These are phyloP conservation scores for Pristionchus mayeri DNA, from an alignment of 2,888 invertebrate genomes.

Conservation along the genomic window DNA sequence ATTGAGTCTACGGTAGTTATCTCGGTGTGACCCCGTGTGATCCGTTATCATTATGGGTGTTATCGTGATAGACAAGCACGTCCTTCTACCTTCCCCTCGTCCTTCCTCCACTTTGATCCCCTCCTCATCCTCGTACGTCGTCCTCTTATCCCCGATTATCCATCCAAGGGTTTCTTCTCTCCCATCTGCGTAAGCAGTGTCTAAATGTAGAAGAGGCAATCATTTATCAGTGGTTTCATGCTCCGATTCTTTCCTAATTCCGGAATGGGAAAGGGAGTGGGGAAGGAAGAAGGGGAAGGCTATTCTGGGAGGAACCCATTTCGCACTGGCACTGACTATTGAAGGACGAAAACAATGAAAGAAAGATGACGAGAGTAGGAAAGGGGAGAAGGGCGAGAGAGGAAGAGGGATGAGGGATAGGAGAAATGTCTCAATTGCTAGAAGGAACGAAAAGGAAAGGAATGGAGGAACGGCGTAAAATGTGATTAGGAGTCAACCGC, in stretches of 20 bases:
- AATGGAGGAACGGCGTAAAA: background rate
- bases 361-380: constrained; percentile 33
- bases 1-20: background rate
- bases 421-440: too few species aligned
- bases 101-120: background rate
- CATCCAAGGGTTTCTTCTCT: background rate
- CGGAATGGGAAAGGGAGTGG: background rate
- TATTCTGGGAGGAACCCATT: constrained; percentile 2
- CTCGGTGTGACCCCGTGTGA: background rate
- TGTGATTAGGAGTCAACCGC: background rate
- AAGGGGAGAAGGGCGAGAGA: background rate
- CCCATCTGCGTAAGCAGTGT: background rate
- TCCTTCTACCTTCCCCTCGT: background rate
- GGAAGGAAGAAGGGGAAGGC: background rate
- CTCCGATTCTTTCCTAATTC: background rate
- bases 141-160: constrained; percentile 9
- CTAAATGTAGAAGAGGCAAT: background rate
- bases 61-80: constrained; percentile 11
- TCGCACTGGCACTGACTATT: background rate
- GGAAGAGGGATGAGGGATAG: constrained; percentile 25
- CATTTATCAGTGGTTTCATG: background rate
- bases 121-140: background rate
- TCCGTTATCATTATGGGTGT: background rate
- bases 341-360: constrained; percentile 3
- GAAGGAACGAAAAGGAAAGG: too few species aligned